phyloP scores from a whole-genome alignment of 2,888 invertebrate genomes.

The Pseudococcus jackbeardsleyi region DNA sequence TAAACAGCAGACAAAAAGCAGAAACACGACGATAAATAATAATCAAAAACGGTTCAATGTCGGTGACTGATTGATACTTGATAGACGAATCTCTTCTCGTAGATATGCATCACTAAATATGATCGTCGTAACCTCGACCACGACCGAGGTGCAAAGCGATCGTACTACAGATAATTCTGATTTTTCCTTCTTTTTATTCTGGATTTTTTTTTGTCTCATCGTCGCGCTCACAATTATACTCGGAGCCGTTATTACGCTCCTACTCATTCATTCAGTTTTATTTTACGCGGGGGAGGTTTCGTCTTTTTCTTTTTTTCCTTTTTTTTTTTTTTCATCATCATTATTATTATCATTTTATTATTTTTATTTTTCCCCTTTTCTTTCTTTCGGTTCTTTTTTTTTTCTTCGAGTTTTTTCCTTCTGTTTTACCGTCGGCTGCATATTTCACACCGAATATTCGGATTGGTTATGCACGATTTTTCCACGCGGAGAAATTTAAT shows the following conservation, averaged over 20 bases:
- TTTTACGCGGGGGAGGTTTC: slow-evolving; percentile 16
- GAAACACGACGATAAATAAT: slow-evolving; percentile 60
- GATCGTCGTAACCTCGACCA: slow-evolving; percentile 61
- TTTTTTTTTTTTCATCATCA: slow-evolving; percentile 37
- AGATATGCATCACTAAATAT: slow-evolving; percentile 64
- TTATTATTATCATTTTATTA: slow-evolving; percentile 54
- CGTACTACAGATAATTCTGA: slow-evolving; percentile 54
- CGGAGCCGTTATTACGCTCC: slow-evolving; percentile 10
- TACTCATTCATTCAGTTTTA: slow-evolving; percentile 20
- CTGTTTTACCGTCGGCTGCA: slow-evolving; percentile 64
- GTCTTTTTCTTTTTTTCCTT: slow-evolving; percentile 16
- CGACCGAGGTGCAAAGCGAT: slow-evolving; percentile 27
- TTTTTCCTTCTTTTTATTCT: not conserved
- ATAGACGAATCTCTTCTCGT: slow-evolving; percentile 50
- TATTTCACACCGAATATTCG: slow-evolving; percentile 66
- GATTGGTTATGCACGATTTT: slow-evolving; percentile 67
- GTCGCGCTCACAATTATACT: slow-evolving; percentile 17
- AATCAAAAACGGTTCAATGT: slow-evolving; percentile 59
- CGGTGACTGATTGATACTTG: slow-evolving; percentile 63
- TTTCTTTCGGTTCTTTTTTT: slow-evolving; percentile 46
- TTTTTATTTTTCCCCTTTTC: slow-evolving; percentile 21
- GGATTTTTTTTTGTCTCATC: slow-evolving; percentile 45
- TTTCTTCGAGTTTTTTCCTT: slow-evolving; percentile 44
- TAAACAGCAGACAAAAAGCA: slow-evolving; percentile 46
- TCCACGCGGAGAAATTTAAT: slow-evolving; percentile 63